Conservation (phyloP, 2,113 vertebrate genomes). For the Bubo blakistoni region DNA sequence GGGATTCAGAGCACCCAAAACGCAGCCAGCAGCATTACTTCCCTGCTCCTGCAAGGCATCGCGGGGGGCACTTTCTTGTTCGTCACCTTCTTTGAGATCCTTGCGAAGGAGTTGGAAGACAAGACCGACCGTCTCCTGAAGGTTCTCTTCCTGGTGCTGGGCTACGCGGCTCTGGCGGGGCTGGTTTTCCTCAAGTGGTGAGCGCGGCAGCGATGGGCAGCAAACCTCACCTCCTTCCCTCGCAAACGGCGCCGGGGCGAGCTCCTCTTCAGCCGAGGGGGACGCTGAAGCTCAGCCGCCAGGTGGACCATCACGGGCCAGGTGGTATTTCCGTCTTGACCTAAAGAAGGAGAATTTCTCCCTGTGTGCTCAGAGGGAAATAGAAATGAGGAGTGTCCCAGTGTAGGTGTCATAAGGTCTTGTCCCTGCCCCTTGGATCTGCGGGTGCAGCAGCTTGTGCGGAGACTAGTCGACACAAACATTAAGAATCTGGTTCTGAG, state of each 20-base stretch:
- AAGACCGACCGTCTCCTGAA: conserved; percentile 86
- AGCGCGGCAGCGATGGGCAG: rapidly evolving
- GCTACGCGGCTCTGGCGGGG: conserved; percentile 79
- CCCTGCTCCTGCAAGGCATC: conserved; percentile 85
- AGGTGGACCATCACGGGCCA: rapidly evolving
- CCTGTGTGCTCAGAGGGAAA: not conserved
- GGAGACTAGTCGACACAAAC: not conserved
- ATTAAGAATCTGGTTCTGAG: not conserved
- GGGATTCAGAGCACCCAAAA: conserved; percentile 80
- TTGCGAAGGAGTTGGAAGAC: conserved; percentile 88
- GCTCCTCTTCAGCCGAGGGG: not conserved
- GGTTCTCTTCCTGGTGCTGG: conserved; percentile 88
- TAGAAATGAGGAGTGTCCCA: not conserved
- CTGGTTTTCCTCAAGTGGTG: conserved; percentile 89
- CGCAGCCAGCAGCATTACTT: conserved; percentile 72
- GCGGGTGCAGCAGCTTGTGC: not conserved
- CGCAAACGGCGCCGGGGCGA: rapidly evolving
- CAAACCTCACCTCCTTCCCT: not conserved
- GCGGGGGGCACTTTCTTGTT: conserved; percentile 91
- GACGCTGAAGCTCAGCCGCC: rapidly evolving
- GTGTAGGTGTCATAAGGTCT: not conserved
- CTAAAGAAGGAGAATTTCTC: not conserved
- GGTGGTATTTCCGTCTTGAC: rapidly evolving
- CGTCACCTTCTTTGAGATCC: conserved; percentile 90
- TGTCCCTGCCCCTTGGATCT: not conserved